Base-by-base conservation (phyloP, 1,140 invertebrate genomes). In the Saxidomus purpurata region DNA sequence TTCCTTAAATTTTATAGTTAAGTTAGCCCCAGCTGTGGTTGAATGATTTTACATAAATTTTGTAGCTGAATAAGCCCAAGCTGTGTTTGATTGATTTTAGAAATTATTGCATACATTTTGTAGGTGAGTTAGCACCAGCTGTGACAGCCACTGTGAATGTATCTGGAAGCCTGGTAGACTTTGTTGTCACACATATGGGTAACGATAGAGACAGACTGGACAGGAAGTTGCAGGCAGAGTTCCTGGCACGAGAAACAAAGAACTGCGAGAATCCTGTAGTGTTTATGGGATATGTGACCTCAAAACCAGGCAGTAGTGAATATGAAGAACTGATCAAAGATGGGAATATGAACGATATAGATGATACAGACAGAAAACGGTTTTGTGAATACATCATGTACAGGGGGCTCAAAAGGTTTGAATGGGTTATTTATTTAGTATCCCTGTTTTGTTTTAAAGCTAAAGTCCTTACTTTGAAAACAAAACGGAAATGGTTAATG, bases 381-480 rank as follows among this genome's bases (percentile, higher is more conserved):
- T 96, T 93, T 92, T 96, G 95, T 93, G 94, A 96, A 92, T 96
- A 96, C 81, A 96, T 96, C 76, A 93, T 96, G 92, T 96, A 95
- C 87, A 93, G 93, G 80, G 92, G 91, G 49, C 91, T 96, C 0
- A 94, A 94, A 19, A 93, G 94, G 94, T 95, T 38, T 76, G 90
- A n/a, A 43, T 43, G 15, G 4, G 43, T 43, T 43, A 43, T n/a
- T n/a, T 85, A 47, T 84, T 36, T 31, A 69, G 11, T 11, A n/a
- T n/a, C n/a, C n/a, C n/a, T n/a, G n/a, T n/a, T n/a, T n/a, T n/a
- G n/a, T n/a, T n/a, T n/a, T n/a, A n/a, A n/a, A n/a, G n/a, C n/a
- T n/a, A n/a, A n/a, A n/a, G n/a, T n/a, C n/a, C n/a, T n/a, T n/a
- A n/a, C n/a, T n/a, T n/a, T n/a, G n/a, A n/a, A n/a, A n/a, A n/a